Base-by-base conservation (phyloP, 1,140 invertebrate genomes). In the Globodera rostochiensis region DNA sequence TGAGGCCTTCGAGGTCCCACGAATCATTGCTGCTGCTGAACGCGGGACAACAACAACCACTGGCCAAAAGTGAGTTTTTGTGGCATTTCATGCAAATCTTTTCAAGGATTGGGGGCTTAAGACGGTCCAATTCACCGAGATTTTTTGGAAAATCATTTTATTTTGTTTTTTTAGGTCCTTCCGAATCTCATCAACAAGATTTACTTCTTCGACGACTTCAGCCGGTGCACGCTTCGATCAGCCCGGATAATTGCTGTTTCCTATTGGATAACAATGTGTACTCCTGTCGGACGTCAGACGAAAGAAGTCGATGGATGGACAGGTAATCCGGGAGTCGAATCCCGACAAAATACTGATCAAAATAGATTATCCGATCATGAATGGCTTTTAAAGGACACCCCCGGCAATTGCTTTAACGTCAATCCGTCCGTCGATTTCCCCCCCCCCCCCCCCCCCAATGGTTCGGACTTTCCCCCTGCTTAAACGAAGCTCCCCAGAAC, bases 161-260 rank as follows among this genome's bases (percentile, higher is more conserved):
- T 36, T 36, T 36, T 36, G 25, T 36, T 36, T 36, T 19, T 88
- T 77, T 70, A 87, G 86, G 77, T 46, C 73, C 80, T 9, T 67
- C 77, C 25, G 83, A 88, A 13, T 78, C 76, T 21, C 79, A 13
- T 15, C 57, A 60, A 15, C 5, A 60, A 19, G 11, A 60, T 11
- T 19, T 60, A 6, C 57, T 71, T 11, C 21, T 71, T 4, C 69
- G 69, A 8, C 69, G 80, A 9, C 74, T 89, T 25, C 88, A 89
- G 74, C 86, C 88, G 4, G 83, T 88, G 8, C 88, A 88, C 77
- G 83, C 87, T 6, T 88, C 88, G 5, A 81, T 88, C 25, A 66
- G 88, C 46, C 81, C 86, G 64, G 87, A 86, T 0, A 83, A 86
- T 15, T 84, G 89, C 74, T 88, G 88, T 74, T 88, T 88, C 83